These are phyloP conservation scores for Piaya cayana DNA, from an alignment of 2,113 vertebrate species.

Conservation along the genomic window DNA sequence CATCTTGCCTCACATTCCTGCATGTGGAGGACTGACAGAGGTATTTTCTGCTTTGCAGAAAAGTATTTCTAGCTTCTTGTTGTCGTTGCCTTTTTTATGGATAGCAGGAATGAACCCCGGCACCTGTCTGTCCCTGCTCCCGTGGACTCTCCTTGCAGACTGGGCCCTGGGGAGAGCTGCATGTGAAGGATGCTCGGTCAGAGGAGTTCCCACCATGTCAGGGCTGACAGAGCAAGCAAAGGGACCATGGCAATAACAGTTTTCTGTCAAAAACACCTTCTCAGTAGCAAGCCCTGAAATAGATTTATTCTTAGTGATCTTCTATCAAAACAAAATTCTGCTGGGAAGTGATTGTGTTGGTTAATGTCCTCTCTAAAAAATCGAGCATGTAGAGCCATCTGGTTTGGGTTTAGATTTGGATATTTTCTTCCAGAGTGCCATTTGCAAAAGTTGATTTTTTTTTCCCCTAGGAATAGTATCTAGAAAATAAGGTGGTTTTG, in stretches of 20 bases:
- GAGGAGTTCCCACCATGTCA: not conserved
- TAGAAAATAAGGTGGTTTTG: not conserved
- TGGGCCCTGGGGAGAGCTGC: not conserved
- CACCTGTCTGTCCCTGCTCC: not conserved
- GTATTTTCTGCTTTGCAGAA: not conserved
- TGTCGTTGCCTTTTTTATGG: not conserved
- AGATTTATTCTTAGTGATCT: conserved; percentile 26
- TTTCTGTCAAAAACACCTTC: conserved; percentile 28
- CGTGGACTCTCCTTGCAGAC: not conserved
- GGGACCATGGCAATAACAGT: not conserved
- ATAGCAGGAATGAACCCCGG: not conserved
- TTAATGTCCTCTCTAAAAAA: conserved; percentile 32
- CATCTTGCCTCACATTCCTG: not conserved
- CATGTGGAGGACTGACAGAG: accelerated
- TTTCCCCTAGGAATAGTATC: not conserved
- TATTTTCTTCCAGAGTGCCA: conserved; percentile 1
- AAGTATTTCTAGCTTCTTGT: not conserved
- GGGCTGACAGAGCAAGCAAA: not conserved
- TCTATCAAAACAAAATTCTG: conserved; percentile 43
- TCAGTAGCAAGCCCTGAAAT: not conserved
- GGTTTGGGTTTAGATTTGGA: not conserved
- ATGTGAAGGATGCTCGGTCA: not conserved
- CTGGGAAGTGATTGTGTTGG: conserved; percentile 25
- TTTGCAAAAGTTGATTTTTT: conserved; percentile 1
- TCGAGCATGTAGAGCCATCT: not conserved